A percentile compares a stretch with the other conserved stretches of the same genome.
Conservation (phyloP, 2,888 invertebrate species). For the Rhogogaster chlorosoma region DNA sequence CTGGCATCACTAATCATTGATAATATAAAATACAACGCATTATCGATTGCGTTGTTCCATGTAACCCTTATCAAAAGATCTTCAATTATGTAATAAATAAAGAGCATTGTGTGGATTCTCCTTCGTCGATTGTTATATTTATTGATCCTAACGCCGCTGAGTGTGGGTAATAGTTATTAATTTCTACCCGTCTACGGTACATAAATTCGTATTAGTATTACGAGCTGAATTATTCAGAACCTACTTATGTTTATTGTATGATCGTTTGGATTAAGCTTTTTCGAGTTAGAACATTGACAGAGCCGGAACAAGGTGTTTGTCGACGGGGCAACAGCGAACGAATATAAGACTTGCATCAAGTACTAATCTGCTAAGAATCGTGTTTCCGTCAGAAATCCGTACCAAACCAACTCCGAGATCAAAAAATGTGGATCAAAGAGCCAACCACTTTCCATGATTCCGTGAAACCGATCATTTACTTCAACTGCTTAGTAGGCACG, state of each 20-base stretch:
- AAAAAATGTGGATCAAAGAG: neutral
- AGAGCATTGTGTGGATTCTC: no score
- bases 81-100: no score
- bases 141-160: no score
- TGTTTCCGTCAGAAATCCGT: neutral
- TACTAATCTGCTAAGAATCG: neutral
- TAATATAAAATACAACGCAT: no score
- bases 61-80: no score
- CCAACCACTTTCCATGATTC: neutral
- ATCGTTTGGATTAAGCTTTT: neutral
- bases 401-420: neutral
- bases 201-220: no score
- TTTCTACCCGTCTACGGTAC: no score
- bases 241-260: neutral
- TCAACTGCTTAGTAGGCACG: neutral
- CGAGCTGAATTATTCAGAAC: no score
- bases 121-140: no score
- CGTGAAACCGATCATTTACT: neutral
- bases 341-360: neutral
- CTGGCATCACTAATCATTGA: no score
- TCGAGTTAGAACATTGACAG: neutral
- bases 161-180: no score
- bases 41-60: no score
- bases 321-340: neutral
- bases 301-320: neutral